phyloP scores from a whole-genome alignment of 2,888 invertebrate genomes.

The Brachynemurus nebulosus region DNA sequence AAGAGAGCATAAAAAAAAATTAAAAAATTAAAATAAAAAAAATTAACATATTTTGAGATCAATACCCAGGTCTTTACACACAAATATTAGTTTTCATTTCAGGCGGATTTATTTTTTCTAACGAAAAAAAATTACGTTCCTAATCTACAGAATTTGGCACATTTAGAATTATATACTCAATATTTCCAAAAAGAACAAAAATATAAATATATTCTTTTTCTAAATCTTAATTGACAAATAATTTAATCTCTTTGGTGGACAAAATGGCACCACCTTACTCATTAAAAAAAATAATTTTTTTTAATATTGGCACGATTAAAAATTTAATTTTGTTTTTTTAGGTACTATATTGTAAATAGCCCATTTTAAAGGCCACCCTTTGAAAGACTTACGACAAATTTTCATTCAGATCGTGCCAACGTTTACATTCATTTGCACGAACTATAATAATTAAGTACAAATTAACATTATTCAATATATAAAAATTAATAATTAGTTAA shows the following conservation, averaged over 20 bases:
- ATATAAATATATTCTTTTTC: no score
- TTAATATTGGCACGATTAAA: conserved; percentile 2
- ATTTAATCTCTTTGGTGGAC: not conserved
- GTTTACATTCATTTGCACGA: no score
- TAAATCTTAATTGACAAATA: not conserved
- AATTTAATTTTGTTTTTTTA: not conserved
- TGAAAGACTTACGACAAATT: no score
- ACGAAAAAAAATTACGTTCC: no score
- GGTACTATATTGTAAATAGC: not conserved
- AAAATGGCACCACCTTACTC: not conserved
- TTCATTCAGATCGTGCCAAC: no score
- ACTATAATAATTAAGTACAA: no score
- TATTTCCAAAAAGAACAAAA: not conserved
- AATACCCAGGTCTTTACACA: conserved; percentile 1
- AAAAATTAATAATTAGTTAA: no score
- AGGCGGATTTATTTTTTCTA: not conserved
- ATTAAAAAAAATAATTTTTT: no score
- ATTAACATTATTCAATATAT: no score
- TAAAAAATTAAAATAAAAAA: not conserved
- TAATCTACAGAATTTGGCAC: conserved; percentile 1
- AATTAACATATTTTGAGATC: conserved; percentile 1
- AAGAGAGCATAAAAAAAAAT: conserved; percentile 1
- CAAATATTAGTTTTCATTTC: not conserved
- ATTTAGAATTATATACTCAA: not conserved
- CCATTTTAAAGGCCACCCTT: no score